phyloP scores from a whole-genome alignment of 35 echinoderm and acorn worm species.

The Apostichopus californicus region DNA sequence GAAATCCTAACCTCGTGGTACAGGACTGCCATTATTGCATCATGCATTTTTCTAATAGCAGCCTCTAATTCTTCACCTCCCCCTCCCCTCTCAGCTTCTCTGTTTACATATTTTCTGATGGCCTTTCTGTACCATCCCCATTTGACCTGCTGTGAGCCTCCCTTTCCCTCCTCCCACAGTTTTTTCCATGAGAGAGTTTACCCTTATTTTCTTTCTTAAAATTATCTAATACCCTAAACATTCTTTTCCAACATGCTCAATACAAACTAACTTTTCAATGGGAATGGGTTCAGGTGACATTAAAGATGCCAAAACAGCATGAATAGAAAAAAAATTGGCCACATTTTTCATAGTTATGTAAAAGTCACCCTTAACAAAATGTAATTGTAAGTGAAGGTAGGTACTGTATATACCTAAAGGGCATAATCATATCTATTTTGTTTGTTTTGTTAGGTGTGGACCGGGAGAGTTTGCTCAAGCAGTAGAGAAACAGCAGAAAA shows the following conservation, averaged over 20 bases:
- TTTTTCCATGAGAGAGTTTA: too few species aligned
- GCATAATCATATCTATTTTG: background rate
- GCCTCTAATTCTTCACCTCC: background rate
- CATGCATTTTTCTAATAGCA: background rate
- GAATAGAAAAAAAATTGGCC: too few species aligned
- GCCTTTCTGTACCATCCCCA: constrained; percentile 50
- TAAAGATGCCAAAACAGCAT: too few species aligned
- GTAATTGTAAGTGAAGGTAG: too few species aligned
- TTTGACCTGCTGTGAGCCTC: constrained; percentile 27
- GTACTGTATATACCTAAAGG: too few species aligned
- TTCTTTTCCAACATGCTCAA: background rate
- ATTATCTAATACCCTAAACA: too few species aligned
- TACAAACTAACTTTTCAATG: background rate
- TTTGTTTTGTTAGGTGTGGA: constrained; percentile 67
- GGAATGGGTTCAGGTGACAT: too few species aligned
- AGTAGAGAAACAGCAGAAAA: constrained; percentile 90
- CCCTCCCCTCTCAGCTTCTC: background rate
- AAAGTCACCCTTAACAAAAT: too few species aligned
- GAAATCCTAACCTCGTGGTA: constrained; percentile 24
- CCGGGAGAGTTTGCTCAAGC: constrained; percentile 67
- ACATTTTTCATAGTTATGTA: too few species aligned
- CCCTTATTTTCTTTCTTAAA: too few species aligned
- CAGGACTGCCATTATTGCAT: constrained; percentile 32
- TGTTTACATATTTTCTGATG: constrained; percentile 48
- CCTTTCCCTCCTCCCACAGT: too few species aligned